Percentiles rank a stretch among this genome's conserved stretches.
Evolutionary conservation across 2,888 invertebrate genomes (phyloP).

Genomic region (Orgyia antiqua): DNA sequence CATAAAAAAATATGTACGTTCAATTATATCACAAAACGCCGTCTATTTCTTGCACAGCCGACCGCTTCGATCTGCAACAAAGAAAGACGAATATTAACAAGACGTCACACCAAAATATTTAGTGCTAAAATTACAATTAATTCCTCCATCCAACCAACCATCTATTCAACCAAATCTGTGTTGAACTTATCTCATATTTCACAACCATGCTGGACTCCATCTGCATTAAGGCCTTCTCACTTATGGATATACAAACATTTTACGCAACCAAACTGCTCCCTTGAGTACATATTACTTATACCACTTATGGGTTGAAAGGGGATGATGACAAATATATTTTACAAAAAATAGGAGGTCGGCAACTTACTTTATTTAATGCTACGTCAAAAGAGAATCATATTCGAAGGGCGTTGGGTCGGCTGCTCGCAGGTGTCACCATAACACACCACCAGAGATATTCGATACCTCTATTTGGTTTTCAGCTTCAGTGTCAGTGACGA

Average conservation of each 20-base stretch:
- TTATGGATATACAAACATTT: too few relatives aligned
- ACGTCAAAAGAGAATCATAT: slow-evolving; percentile 77
- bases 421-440: slow-evolving; percentile 83
- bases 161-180: too few relatives aligned
- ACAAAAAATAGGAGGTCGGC: too few relatives aligned
- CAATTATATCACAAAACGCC: slow-evolving; percentile 70
- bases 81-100: slow-evolving; percentile 14
- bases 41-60: slow-evolving; percentile 54
- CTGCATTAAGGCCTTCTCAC: too few relatives aligned
- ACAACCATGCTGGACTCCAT: too few relatives aligned
- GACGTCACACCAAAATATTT: background rate
- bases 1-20: slow-evolving; percentile 74
- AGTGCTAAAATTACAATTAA: background rate
- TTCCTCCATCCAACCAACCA: too few relatives aligned
- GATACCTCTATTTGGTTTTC: slow-evolving; percentile 80
- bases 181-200: too few relatives aligned
- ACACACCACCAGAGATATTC: slow-evolving; percentile 80
- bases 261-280: too few relatives aligned
- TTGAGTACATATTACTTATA: too few relatives aligned
- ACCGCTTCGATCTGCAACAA: slow-evolving; percentile 67
- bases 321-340: too few relatives aligned
- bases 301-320: too few relatives aligned
- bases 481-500: slow-evolving; percentile 39
- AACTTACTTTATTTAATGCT: slow-evolving; percentile 66
- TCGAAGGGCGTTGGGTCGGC: slow-evolving; percentile 77